Evolutionary conservation across 2,113 vertebrate species (phyloP).

Genomic region (Boulengeromyrus knoepffleri): DNA sequence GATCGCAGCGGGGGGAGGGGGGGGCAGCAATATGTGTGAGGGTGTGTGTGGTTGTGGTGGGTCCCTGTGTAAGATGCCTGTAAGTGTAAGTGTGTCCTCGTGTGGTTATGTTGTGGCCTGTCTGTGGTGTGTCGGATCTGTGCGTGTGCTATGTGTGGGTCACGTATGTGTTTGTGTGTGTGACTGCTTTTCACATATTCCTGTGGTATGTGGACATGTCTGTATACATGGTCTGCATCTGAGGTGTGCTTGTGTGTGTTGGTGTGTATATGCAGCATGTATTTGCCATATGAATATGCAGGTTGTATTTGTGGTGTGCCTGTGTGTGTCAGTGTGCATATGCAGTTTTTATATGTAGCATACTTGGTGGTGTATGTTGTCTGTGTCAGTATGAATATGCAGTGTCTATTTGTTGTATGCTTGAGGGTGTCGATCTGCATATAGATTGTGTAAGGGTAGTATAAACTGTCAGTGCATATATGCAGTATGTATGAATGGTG

Average conservation of each 20-base stretch:
- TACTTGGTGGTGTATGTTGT: not conserved
- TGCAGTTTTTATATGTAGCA: not conserved
- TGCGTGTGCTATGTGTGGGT: not conserved
- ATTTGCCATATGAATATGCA: not conserved
- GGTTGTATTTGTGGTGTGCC: not conserved
- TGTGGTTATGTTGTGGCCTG: not conserved
- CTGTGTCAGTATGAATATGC: not conserved
- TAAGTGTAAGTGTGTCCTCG: not conserved
- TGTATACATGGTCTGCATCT: not conserved
- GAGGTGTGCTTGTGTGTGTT: not conserved
- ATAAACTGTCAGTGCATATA: not conserved
- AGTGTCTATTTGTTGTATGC: not conserved
- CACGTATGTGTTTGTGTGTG: not conserved
- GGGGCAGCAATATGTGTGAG: conserved; percentile 26
- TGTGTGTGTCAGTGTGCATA: not conserved
- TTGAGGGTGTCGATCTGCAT: not conserved
- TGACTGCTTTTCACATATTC: not conserved
- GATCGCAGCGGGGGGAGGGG: conserved; percentile 53
- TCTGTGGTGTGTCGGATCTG: not conserved
- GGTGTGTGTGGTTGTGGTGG: conserved; percentile 1
- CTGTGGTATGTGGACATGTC: not conserved
- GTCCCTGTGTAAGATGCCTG: not conserved
- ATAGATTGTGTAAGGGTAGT: not conserved
- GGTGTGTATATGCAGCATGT: not conserved
- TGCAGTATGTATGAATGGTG: not conserved